Evolutionary conservation across 2,113 vertebrate species (phyloP).

Genomic region (Ranitomeya imitator): DNA sequence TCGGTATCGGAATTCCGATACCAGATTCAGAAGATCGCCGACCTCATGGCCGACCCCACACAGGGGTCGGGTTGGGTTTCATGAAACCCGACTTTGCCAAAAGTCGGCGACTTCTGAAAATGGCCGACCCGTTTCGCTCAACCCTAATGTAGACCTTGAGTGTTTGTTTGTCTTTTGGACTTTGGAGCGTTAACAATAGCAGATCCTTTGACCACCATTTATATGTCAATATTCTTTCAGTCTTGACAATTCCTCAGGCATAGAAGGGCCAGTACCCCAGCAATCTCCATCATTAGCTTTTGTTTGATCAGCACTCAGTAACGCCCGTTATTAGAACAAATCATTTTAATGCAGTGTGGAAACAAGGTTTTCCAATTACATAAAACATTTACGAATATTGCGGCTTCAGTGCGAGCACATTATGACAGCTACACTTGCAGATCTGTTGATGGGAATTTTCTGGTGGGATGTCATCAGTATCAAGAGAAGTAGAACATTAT

Average conservation of each 20-base stretch:
- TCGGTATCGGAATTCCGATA: too few relatives aligned
- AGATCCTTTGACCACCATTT: too few relatives aligned
- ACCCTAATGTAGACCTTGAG: too few relatives aligned
- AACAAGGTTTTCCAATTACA: background rate
- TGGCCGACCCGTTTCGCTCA: too few relatives aligned
- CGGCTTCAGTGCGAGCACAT: background rate
- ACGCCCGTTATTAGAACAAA: constrained; percentile 8
- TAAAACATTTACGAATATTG: background rate
- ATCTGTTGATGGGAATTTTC: background rate
- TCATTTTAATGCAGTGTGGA: background rate
- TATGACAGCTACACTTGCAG: background rate
- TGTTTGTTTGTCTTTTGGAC: too few relatives aligned
- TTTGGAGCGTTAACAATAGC: too few relatives aligned
- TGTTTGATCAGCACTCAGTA: background rate
- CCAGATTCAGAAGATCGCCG: too few relatives aligned
- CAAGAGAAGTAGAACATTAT: background rate
- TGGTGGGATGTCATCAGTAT: background rate
- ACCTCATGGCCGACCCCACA: too few relatives aligned
- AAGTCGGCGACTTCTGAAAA: too few relatives aligned
- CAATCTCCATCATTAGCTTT: background rate
- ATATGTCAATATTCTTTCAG: background rate
- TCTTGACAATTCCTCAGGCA: background rate
- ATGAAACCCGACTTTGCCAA: too few relatives aligned
- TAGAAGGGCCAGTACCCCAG: background rate
- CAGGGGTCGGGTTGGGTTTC: too few relatives aligned